These are phyloP conservation scores for Sciurus carolinensis DNA, from an alignment of 2,797 vertebrate species.

Conservation along the genomic window DNA sequence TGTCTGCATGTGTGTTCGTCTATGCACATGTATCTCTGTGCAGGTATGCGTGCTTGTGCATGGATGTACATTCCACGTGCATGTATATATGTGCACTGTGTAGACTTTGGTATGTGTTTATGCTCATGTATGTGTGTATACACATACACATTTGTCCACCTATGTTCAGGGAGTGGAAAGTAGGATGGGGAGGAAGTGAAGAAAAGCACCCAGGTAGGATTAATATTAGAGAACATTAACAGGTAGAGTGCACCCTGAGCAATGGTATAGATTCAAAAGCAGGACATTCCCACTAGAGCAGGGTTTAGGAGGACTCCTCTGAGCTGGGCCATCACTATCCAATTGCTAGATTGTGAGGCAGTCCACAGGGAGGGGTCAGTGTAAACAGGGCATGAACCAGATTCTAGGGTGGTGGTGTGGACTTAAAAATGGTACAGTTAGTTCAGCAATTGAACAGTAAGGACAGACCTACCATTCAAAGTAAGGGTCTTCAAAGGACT, in stretches of 20 bases:
- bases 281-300: background rate
- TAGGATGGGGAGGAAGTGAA: background rate
- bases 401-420: background rate
- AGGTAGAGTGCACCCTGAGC: background rate
- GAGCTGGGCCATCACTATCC: background rate
- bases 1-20: background rate
- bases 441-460: background rate
- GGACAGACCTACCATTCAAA: background rate
- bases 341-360: background rate
- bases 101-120: background rate
- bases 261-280: background rate
- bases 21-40: background rate
- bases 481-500: background rate
- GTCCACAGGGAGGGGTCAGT: background rate
- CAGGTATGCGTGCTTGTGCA: background rate
- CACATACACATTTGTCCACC: background rate
- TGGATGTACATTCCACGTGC: background rate
- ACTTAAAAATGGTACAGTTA: background rate
- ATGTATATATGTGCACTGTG: background rate
- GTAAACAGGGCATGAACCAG: background rate
- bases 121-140: background rate
- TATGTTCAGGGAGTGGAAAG: background rate
- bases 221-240: background rate
- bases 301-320: background rate
- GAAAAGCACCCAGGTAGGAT: background rate